Percentiles rank a stretch among this genome's conserved stretches.
Evolutionary conservation across 2,888 invertebrate genomes (phyloP).

Genomic region (Phortica magna): DNA sequence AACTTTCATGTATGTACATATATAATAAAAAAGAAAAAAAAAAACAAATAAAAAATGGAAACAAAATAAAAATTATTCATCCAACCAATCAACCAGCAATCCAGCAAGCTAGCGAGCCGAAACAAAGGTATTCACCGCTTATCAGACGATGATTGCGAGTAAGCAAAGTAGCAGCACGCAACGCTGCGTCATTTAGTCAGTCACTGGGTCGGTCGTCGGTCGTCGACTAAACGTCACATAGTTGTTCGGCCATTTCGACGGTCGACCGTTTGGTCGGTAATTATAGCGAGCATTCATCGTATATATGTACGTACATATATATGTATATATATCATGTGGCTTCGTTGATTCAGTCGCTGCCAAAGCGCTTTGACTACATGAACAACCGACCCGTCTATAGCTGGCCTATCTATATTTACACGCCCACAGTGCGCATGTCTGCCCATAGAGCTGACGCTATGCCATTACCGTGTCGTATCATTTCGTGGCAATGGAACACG

Average conservation of each 20-base stretch:
- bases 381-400: constrained; percentile 29
- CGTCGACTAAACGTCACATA: background rate
- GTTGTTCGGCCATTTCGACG: background rate
- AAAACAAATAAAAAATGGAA: background rate
- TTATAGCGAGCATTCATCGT: constrained; percentile 33
- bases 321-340: constrained; percentile 24
- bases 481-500: constrained; percentile 6
- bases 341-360: constrained; percentile 39
- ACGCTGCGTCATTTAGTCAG: constrained; percentile 21
- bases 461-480: background rate
- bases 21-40: background rate
- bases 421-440: constrained; percentile 64
- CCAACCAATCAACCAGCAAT: background rate
- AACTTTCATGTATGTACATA: background rate
- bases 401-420: constrained; percentile 30
- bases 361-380: constrained; percentile 44
- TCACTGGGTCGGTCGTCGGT: background rate
- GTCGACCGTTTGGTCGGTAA: background rate
- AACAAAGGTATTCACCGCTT: constrained; percentile 25
- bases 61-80: background rate
- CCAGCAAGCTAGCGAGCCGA: background rate
- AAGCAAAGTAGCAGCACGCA: constrained; percentile 18
- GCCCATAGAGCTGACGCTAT: constrained; percentile 58
- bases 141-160: constrained; percentile 2
- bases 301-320: constrained; percentile 19